phyloP scores from a whole-genome alignment of 2,797 vertebrate genomes.

The Uromys caudimaculatus region DNA sequence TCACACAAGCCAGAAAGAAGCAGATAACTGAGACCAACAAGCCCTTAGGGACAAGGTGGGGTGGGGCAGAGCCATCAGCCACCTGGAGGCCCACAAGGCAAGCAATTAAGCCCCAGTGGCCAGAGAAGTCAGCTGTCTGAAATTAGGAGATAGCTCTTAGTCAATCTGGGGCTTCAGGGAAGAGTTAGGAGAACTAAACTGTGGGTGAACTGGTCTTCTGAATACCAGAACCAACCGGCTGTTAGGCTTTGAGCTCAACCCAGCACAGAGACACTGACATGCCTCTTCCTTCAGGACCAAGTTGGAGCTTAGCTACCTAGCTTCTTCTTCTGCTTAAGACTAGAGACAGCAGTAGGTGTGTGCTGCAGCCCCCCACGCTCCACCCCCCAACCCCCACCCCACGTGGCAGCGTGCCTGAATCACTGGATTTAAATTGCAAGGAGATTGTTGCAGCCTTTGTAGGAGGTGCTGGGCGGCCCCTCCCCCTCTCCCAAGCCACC shows the following conservation, averaged over 20 bases:
- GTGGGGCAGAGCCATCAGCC: background rate
- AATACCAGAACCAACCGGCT: background rate
- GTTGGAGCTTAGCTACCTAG: background rate
- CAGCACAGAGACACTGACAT: background rate
- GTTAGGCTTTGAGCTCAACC: background rate
- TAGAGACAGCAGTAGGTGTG: background rate
- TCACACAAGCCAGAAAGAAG: background rate
- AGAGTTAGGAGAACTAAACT: background rate
- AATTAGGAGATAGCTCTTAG: background rate
- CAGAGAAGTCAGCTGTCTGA: background rate
- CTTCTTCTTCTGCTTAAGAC: background rate
- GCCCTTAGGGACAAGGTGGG: background rate
- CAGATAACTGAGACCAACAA: background rate
- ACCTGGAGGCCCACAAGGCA: background rate
- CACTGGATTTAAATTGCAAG: background rate
- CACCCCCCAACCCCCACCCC: rapidly evolving
- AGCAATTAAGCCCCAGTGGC: background rate
- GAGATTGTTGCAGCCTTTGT: background rate
- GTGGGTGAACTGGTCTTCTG: background rate
- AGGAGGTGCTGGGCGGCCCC: too few relatives aligned
- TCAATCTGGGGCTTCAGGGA: background rate
- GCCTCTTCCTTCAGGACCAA: background rate
- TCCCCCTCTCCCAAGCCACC: rapidly evolving
- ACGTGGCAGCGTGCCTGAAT: background rate
- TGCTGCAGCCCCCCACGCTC: too few relatives aligned